Evolutionary conservation across 92 coral and sea anemone genomes (phyloP), one percentile per base, ranked within the genome.

Genomic region (Meandrina meandrites): DNA sequence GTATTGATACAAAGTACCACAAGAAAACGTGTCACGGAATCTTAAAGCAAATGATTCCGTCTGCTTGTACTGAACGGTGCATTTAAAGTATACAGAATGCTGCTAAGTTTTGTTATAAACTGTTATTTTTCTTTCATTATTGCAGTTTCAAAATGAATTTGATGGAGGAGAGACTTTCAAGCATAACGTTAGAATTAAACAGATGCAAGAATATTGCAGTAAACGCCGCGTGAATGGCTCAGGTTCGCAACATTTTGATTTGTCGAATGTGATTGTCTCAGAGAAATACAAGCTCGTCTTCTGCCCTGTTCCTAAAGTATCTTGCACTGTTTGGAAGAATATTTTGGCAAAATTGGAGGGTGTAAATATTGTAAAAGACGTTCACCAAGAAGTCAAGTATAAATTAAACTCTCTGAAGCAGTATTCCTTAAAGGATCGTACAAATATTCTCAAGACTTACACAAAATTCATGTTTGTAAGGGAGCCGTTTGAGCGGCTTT

Each of bases 391-490:
- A 58, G n/a, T 81, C 0, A n/a, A 28, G 47, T 31, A 75, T 2
- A 85, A 60, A 50, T 58, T 85, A 0, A 76, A 37, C 14, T 16
- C 32, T 13, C 88, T 85, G 35, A 31, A 15, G 27, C 18, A 64
- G 11, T 77, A 77, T 66, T 60, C 82, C 22, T 6, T 42, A 30
- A 42, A 64, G 19, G 58, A 85, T 1, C 81, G 76, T 11, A 13
- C 45, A 32, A 77, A 22, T 56, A 78, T 85, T 62, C 88, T 85
- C 27, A 75, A 77, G 76, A 76, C 88, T 8, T 78, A 57, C 47
- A 62, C 31, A 34, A 85, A 85, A 48, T 85, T 85, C 66, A 76
- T 85, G 83, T 85, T 85, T 35, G 88, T 85, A 10, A 27, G 71
- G 9, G 76, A 85, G 28, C 88, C 88, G 10, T 78, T 85, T 8